These are phyloP conservation scores for Schizothorax lantsangensis DNA, from an alignment of 2,797 vertebrate genomes.

Conservation along the genomic window DNA sequence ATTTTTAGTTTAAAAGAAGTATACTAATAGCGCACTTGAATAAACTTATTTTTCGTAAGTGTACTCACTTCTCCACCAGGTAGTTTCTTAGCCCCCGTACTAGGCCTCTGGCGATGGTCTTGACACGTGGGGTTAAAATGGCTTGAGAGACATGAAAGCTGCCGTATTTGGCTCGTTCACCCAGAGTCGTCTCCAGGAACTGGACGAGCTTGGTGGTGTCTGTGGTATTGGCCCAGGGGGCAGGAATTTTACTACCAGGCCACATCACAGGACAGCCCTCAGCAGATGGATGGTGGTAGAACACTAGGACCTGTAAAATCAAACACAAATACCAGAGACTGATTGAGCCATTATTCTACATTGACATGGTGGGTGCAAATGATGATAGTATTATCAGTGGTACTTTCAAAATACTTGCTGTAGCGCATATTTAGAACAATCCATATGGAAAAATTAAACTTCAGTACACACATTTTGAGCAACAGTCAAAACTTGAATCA, in stretches of 20 bases:
- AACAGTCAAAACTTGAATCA: neutral
- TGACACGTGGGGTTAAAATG: slow-evolving; percentile 91
- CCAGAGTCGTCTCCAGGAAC: slow-evolving; percentile 92
- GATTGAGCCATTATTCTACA: neutral
- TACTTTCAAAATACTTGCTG: neutral
- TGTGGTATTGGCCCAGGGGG: slow-evolving; percentile 98
- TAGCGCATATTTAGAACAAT: neutral
- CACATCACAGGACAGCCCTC: slow-evolving; percentile 83
- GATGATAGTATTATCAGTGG: neutral
- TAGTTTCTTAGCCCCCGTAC: slow-evolving; percentile 90
- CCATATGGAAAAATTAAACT: neutral
- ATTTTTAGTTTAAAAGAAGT: too few species aligned
- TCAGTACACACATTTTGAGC: neutral
- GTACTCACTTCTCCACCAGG: slow-evolving; percentile 89
- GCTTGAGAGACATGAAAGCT: slow-evolving; percentile 97
- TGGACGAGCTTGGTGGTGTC: slow-evolving; percentile 88
- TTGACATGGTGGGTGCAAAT: neutral
- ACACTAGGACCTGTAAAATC: slow-evolving; percentile 88
- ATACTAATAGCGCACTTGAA: too few species aligned
- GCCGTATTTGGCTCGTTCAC: slow-evolving; percentile 83
- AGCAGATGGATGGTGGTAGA: slow-evolving; percentile 90
- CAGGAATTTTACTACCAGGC: slow-evolving; percentile 94
- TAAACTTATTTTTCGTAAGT: too few species aligned
- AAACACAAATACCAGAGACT: neutral
- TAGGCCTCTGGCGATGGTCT: slow-evolving; percentile 88